A percentile compares a stretch with the other conserved stretches of the same genome.
Conservation (phyloP, 2,113 vertebrate species). For the Apistogramma diplotaenia region DNA sequence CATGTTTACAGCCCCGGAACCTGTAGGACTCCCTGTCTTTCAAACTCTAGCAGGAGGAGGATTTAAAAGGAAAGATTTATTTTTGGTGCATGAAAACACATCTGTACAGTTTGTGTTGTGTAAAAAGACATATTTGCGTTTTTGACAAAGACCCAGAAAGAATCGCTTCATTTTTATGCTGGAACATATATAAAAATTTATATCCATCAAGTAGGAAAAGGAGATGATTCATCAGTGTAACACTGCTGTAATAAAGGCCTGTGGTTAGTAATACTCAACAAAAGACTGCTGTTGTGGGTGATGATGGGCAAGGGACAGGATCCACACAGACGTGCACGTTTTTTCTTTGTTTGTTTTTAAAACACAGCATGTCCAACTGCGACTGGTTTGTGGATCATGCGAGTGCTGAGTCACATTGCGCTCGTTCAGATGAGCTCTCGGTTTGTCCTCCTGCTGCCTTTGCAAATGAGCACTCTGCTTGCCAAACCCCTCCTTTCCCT, state of each 20-base stretch:
- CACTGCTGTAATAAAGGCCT: conserved; percentile 10
- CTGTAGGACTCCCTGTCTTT: conserved; percentile 5
- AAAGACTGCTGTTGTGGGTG: neutral
- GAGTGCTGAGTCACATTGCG: conserved; percentile 57
- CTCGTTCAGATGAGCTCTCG: conserved; percentile 23
- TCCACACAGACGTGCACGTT: conserved; percentile 20
- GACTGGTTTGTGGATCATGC: conserved; percentile 20
- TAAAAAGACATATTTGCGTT: neutral
- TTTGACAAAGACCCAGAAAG: neutral
- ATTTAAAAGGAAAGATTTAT: neutral
- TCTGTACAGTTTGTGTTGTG: neutral
- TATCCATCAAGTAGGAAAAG: neutral
- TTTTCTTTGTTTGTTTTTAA: conserved; percentile 16
- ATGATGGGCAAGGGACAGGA: neutral
- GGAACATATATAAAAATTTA: neutral
- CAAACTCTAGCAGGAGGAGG: neutral
- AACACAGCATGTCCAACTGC: conserved; percentile 10
- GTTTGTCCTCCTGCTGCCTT: conserved; percentile 48
- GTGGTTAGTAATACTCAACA: neutral
- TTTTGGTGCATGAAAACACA: conserved; percentile 1
- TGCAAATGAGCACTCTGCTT: conserved; percentile 32
- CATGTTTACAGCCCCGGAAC: neutral
- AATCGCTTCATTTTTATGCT: neutral
- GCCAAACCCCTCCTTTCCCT: conserved; percentile 34
- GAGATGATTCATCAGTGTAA: neutral